Base-by-base conservation (phyloP, 2,797 vertebrate genomes). In the Rhinichthys osculus region DNA sequence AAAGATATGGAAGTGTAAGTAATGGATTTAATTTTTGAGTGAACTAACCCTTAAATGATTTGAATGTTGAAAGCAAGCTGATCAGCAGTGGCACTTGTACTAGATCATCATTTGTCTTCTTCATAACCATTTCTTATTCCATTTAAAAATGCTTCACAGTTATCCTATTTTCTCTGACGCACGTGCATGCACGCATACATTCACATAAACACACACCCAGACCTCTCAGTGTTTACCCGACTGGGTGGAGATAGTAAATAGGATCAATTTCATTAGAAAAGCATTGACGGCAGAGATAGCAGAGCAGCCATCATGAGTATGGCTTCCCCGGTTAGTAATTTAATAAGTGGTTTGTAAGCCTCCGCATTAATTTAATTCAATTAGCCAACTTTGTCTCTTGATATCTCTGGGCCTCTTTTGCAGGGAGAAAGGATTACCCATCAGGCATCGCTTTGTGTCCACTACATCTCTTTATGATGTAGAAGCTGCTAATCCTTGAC, bases 291-390 rank as follows among this genome's bases (percentile, higher is more conserved):
- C 30, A 78, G 59, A 87, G 70, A 88, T 79, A 69, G 74, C 78
- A n/a, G 38, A 81, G 84, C 57, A 30, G 23, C n/a, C 30, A 67
- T 62, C 72, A 59, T 57, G 66, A 59, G 52, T 38, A 72, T 1
- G 81, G 50, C 74, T 82, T 85, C 54, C 71, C 54, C 47, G n/a
- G 59, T 80, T 88, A 90, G 88, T 91, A 91, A 94, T 93, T 93
- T 88, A 92, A 92, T 92, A 93, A 92, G 89, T 89, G 90, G 88
- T 89, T 89, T 90, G 90, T 91, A 93, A 94, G 90, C 87, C 90
- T 71, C 89, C 78, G 78, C 88, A 88, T 92, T 94, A 88, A 90
- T 91, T 92, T 90, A 89, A 93, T 93, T 93, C 88, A 92, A 93
- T 93, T 93, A 94, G 91, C 91, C 47, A 59, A 79, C 83, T 64